phyloP scores from a whole-genome alignment of 2,888 invertebrate genomes.

The Parthenolecanium corni region DNA sequence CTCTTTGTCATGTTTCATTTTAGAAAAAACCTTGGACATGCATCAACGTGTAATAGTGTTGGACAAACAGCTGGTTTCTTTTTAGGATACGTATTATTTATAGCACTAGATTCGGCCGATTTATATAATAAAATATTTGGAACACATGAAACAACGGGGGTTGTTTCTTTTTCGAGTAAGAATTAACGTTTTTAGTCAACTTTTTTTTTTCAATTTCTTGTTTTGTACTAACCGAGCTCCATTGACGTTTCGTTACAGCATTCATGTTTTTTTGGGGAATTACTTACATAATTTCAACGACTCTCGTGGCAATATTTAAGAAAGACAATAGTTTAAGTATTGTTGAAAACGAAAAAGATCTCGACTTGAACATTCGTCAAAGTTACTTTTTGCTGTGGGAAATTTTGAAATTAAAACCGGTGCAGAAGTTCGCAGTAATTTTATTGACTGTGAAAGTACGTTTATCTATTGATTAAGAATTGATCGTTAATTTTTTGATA shows the following conservation, averaged over 20 bases:
- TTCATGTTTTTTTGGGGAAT: slow-evolving; percentile 94
- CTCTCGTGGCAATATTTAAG: slow-evolving; percentile 43
- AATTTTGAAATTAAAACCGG: slow-evolving; percentile 71
- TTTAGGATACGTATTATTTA: slow-evolving; percentile 88
- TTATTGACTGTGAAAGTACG: slow-evolving; percentile 52
- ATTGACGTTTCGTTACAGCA: slow-evolving; percentile 42
- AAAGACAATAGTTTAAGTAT: slow-evolving; percentile 20
- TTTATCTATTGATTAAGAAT: too few species aligned
- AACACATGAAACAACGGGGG: slow-evolving; percentile 45
- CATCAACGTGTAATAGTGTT: slow-evolving; percentile 96
- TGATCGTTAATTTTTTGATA: too few species aligned
- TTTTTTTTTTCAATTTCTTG: neutral
- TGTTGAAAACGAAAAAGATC: slow-evolving; percentile 21
- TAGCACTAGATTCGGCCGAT: slow-evolving; percentile 87
- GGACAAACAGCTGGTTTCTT: slow-evolving; percentile 98
- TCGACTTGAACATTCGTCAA: slow-evolving; percentile 39
- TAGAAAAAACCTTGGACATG: slow-evolving; percentile 90
- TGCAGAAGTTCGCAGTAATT: slow-evolving; percentile 64
- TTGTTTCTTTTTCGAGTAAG: slow-evolving; percentile 20
- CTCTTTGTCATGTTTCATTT: slow-evolving; percentile 35
- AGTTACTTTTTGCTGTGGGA: slow-evolving; percentile 74
- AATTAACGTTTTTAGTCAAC: neutral
- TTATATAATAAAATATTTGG: slow-evolving; percentile 79
- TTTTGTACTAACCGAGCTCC: neutral
- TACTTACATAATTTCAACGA: slow-evolving; percentile 79